Evolutionary conservation across 2,797 vertebrate genomes (phyloP).

Genomic region (Lacerta agilis): DNA sequence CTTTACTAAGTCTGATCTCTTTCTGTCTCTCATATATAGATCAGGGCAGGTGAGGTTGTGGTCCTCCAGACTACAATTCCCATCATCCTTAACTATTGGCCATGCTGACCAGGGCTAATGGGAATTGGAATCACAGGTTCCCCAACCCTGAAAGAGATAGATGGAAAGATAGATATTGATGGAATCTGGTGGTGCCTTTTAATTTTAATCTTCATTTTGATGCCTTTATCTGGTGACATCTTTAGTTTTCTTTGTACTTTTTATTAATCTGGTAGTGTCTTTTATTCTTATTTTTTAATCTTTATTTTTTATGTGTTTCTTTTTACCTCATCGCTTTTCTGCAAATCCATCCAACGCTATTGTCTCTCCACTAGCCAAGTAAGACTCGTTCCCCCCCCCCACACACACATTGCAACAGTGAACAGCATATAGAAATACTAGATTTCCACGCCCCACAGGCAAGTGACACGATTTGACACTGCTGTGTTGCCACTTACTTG

Average conservation of each 20-base stretch:
- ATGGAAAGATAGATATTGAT: too few species aligned
- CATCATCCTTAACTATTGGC: too few species aligned
- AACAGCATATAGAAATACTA: not conserved
- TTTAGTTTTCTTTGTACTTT: not conserved
- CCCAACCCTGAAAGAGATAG: too few species aligned
- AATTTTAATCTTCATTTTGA: not conserved
- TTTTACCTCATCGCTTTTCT: not conserved
- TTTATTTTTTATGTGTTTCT: not conserved
- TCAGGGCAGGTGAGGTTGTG: too few species aligned
- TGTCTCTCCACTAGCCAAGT: too few species aligned
- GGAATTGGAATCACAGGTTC: too few species aligned
- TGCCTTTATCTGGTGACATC: not conserved
- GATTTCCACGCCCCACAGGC: not conserved
- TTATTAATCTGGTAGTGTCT: not conserved
- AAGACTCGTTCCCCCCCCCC: too few species aligned
- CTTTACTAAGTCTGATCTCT: conserved; percentile 15
- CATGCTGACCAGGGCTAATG: too few species aligned
- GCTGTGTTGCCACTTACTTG: conserved; percentile 23
- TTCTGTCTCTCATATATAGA: too few species aligned
- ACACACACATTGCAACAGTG: too few species aligned
- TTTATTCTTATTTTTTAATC: not conserved
- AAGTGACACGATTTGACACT: conserved; percentile 37
- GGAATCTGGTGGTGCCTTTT: not conserved
- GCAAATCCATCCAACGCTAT: not conserved
- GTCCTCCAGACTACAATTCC: too few species aligned